phyloP scores from a whole-genome alignment of 2,797 vertebrate species.

The Poeciliopsis infans region DNA sequence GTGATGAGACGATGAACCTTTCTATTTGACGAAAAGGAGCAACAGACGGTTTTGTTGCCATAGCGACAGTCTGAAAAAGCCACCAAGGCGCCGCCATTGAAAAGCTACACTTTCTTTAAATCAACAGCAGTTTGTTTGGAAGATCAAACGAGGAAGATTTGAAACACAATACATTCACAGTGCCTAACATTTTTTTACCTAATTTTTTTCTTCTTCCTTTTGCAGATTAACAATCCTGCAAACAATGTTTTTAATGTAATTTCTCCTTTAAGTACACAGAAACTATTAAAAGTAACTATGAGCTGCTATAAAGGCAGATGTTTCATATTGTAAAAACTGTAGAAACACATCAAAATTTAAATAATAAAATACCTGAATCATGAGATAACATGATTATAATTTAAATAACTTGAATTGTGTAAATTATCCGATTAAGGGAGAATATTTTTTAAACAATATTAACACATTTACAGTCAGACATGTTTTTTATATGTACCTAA shows the following conservation, averaged over 20 bases:
- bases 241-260: background rate
- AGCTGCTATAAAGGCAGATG: background rate
- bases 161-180: background rate
- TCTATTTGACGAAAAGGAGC: conserved; percentile 6
- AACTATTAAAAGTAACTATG: background rate
- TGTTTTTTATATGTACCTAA: conserved; percentile 29
- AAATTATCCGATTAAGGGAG: background rate
- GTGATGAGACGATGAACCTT: background rate
- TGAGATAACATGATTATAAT: background rate
- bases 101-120: background rate
- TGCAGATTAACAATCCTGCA: background rate
- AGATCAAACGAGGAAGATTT: background rate
- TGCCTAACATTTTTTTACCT: background rate
- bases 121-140: background rate
- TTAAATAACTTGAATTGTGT: background rate
- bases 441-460: background rate
- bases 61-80: background rate
- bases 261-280: background rate
- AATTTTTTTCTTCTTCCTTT: background rate
- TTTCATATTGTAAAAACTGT: background rate
- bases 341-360: background rate
- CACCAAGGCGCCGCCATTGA: background rate
- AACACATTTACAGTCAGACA: conserved; percentile 9
- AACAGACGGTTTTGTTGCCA: conserved; percentile 9
- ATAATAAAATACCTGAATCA: too few relatives aligned